Base-by-base conservation (phyloP, 2,888 invertebrate species). In the Phania funesta region DNA sequence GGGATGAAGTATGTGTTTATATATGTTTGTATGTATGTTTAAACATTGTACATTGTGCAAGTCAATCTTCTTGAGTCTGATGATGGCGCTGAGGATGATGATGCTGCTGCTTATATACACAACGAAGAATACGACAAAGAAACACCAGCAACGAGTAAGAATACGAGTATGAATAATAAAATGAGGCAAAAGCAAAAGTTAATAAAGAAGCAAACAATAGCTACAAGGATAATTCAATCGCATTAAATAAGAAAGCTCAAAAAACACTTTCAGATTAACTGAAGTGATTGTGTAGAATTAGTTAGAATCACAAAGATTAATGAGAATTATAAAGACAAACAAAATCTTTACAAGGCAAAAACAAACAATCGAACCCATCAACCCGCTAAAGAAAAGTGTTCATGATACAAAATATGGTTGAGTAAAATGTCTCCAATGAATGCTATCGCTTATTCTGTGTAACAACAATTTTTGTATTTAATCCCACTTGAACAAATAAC, bases 221-320 rank as follows among this genome's bases (percentile, higher is more conserved):
- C 70, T 70, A 65, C 75, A 70, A 78, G 78, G 60, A 74, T 78
- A 83, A 80, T 87, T 87, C 86, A 87, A 87, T 86, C 85, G 87
- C 86, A 87, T 87, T 85, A 86, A 86, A 87, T 86, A 87, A 87
- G 86, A 86, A 87, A 86, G 87, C 86, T 86, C 84, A 85, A 85
- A 84, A 86, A 87, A 87, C 86, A 86, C 85, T 87, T 87, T 84
- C 80, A 85, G 86, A 87, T 87, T 87, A 86, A 85, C 85, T 85
- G 84, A 87, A 79, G 75, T 83, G 82, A 83, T 79, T 83, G 58
- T 67, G 62, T 65, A 65, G 82, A 75, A 83, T 83, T 83, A 83
- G 79, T 75, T 60, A 24, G 35, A 78, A 75, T 83, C 79, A 65
- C 65, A 78, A 56, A 71, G 79, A 79, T 75, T 79, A 70, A 65